A percentile compares a stretch with the other conserved stretches of the same genome.
Evolutionary conservation across 2,113 vertebrate species (phyloP).

Genomic region (Hippoglossus stenolepis): DNA sequence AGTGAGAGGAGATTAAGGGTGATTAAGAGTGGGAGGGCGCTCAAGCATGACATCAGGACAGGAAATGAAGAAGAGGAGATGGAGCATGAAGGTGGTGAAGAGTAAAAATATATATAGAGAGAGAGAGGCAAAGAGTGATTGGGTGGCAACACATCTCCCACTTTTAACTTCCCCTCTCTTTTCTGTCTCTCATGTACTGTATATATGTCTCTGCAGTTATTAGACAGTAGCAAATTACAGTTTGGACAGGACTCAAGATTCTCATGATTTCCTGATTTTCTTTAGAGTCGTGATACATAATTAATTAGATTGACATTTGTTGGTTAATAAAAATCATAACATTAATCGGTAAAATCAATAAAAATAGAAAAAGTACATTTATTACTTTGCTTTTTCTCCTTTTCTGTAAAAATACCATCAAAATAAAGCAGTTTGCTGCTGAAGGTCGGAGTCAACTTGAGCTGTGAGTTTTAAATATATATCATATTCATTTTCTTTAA

Average conservation of each 20-base stretch:
- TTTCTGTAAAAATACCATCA: not conserved
- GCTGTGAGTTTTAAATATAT: not conserved
- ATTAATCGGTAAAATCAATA: not conserved
- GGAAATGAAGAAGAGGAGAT: constrained; percentile 3
- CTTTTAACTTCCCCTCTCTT: constrained; percentile 41
- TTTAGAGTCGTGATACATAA: not conserved
- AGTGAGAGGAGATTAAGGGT: constrained; percentile 1
- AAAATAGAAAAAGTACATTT: too few species aligned
- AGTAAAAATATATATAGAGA: not conserved
- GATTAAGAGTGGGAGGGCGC: constrained; percentile 3
- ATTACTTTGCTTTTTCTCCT: not conserved
- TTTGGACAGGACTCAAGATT: too few species aligned
- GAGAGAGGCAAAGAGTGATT: constrained; percentile 18
- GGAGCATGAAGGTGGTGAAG: constrained; percentile 15
- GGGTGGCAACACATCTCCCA: constrained; percentile 37
- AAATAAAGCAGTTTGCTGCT: not conserved
- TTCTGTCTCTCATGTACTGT: constrained; percentile 10
- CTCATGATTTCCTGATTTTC: too few species aligned
- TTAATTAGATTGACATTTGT: not conserved
- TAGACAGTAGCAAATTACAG: constrained; percentile 4
- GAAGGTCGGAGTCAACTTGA: not conserved
- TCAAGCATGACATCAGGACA: not conserved
- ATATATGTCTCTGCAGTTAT: not conserved
- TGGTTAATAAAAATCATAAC: not conserved
- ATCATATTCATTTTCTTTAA: not conserved